These are phyloP conservation scores for Bostrychus sinensis DNA, from an alignment of 2,113 vertebrate genomes.

Conservation along the genomic window DNA sequence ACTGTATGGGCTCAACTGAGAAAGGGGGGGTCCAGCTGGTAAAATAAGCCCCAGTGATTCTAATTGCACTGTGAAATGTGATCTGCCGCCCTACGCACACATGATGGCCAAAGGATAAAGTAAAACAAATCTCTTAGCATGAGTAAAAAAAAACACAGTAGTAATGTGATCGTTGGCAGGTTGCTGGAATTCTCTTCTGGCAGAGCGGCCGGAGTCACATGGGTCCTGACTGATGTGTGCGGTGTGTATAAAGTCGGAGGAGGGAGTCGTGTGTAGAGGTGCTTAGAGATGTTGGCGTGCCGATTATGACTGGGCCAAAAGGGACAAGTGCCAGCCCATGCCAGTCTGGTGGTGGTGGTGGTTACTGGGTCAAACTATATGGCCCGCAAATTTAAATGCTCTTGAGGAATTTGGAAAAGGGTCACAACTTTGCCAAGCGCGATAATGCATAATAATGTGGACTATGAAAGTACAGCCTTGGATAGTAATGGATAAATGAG, in stretches of 20 bases:
- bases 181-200: conserved; percentile 49
- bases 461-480: too few relatives aligned
- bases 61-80: conserved; percentile 71
- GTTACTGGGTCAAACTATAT: conserved; percentile 52
- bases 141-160: conserved; percentile 29
- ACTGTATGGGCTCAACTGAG: conserved; percentile 38
- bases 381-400: conserved; percentile 26
- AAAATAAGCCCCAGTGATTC: conserved; percentile 64
- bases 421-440: conserved; percentile 27
- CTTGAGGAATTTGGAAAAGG: conserved; percentile 45
- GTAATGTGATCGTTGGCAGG: conserved; percentile 66
- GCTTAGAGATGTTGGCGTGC: conserved; percentile 45
- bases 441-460: neutral
- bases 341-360: conserved; percentile 44
- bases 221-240: conserved; percentile 26
- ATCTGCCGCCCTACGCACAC: conserved; percentile 55
- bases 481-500: neutral
- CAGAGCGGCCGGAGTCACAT: conserved; percentile 59
- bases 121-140: conserved; percentile 64
- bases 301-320: conserved; percentile 48
- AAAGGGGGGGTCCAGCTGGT: conserved; percentile 68
- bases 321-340: conserved; percentile 53
- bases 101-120: conserved; percentile 55
- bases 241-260: neutral
- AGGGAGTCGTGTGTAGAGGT: conserved; percentile 26